Evolutionary conservation across 2,888 invertebrate species (phyloP).

Genomic region (Acanthacorydalis orientalis): DNA sequence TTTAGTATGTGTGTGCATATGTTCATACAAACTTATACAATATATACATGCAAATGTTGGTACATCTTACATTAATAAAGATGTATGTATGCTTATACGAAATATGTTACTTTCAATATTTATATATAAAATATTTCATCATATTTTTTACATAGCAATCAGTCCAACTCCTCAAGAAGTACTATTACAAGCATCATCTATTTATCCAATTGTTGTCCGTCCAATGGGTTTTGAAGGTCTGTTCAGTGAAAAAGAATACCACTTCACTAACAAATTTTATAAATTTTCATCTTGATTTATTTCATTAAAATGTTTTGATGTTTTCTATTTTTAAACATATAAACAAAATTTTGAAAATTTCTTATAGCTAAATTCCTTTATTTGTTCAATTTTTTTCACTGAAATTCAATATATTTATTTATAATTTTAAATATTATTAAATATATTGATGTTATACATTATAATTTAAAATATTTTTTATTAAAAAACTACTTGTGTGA

Average conservation of each 20-base stretch:
- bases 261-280: not conserved
- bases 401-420: not conserved
- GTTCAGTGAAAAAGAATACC: not conserved
- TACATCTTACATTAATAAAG: no score
- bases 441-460: not conserved
- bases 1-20: no score
- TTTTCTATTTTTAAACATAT: no score
- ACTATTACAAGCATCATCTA: constrained; percentile 26
- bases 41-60: no score
- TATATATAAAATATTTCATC: not conserved
- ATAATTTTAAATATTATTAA: not conserved
- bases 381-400: not conserved
- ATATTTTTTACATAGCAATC: constrained; percentile 1
- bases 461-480: no score
- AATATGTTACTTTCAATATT: not conserved
- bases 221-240: constrained; percentile 4
- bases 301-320: no score
- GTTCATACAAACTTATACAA: no score
- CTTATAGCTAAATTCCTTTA: no score
- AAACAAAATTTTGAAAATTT: no score
- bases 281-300: no score
- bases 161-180: constrained; percentile 10
- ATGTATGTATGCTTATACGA: no score
- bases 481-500: no score
- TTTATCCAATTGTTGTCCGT: constrained; percentile 4